phyloP scores from a whole-genome alignment of 2,888 invertebrate genomes.

The Hirtodrosophila histrioides region DNA sequence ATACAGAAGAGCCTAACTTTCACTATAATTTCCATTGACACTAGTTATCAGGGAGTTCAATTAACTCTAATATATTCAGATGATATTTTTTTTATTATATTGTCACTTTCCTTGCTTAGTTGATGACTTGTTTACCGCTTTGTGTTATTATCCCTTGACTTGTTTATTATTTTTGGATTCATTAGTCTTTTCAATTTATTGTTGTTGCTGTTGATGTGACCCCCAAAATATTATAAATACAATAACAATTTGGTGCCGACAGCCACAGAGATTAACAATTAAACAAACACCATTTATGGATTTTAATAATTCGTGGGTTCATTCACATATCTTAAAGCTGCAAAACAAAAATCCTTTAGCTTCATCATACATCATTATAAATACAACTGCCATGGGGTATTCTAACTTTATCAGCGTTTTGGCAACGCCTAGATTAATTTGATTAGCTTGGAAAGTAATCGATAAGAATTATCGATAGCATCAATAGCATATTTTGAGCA shows the following conservation, averaged over 20 bases:
- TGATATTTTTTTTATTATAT: background rate
- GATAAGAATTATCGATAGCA: too few species aligned
- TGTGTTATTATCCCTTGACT: slow-evolving; percentile 3
- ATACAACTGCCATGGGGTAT: background rate
- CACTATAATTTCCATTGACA: too few species aligned
- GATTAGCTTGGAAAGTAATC: too few species aligned
- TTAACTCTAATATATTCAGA: too few species aligned
- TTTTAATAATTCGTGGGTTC: slow-evolving; percentile 30
- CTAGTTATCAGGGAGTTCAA: too few species aligned
- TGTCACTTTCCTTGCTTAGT: background rate
- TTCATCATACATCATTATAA: background rate
- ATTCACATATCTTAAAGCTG: slow-evolving; percentile 22
- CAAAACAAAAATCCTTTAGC: slow-evolving; percentile 13
- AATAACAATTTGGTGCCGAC: slow-evolving; percentile 19
- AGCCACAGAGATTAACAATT: slow-evolving; percentile 24
- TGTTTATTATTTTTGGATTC: slow-evolving; percentile 12
- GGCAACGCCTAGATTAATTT: too few species aligned
- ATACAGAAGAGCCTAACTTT: too few species aligned
- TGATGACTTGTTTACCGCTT: background rate
- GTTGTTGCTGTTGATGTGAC: slow-evolving; percentile 19
- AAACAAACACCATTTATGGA: slow-evolving; percentile 28
- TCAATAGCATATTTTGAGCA: too few species aligned
- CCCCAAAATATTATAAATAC: slow-evolving; percentile 14
- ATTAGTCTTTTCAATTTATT: slow-evolving; percentile 9
- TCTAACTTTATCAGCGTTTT: background rate